Percentiles rank a stretch among this genome's conserved stretches.
These are phyloP conservation scores for Cryptus armator DNA, from an alignment of 2,888 invertebrate genomes.

Conservation along the genomic window DNA sequence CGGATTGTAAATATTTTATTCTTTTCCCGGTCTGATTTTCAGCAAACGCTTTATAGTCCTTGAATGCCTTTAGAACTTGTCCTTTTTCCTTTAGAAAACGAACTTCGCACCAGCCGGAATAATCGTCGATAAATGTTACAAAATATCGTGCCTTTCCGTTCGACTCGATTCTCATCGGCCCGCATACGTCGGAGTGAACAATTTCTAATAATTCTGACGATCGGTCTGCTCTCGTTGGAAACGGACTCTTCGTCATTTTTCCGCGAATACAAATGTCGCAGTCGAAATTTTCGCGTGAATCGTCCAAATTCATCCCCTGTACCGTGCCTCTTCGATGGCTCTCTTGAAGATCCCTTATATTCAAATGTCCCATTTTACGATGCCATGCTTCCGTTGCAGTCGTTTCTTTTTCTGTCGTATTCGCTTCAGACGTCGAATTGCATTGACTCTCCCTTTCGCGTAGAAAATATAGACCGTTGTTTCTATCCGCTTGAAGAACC, in stretches of 20 bases:
- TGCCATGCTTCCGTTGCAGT: slow-evolving; percentile 55
- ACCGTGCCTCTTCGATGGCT: slow-evolving; percentile 50
- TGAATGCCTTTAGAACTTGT: slow-evolving; percentile 68
- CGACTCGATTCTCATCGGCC: slow-evolving; percentile 69
- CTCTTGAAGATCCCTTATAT: slow-evolving; percentile 61
- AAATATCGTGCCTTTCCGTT: slow-evolving; percentile 69
- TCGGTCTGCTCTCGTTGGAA: slow-evolving; percentile 43
- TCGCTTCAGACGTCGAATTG: not conserved
- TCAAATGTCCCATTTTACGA: slow-evolving; percentile 65
- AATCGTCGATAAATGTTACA: slow-evolving; percentile 74
- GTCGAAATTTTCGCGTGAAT: slow-evolving; percentile 11
- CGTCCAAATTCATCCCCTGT: slow-evolving; percentile 34
- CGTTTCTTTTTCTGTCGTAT: not conserved
- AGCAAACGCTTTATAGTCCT: slow-evolving; percentile 64
- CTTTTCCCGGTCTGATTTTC: slow-evolving; percentile 69
- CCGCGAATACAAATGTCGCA: slow-evolving; percentile 61
- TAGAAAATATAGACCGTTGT: slow-evolving; percentile 44
- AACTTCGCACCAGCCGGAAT: slow-evolving; percentile 69
- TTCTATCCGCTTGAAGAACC: slow-evolving; percentile 46
- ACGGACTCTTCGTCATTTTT: slow-evolving; percentile 56
- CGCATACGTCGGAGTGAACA: slow-evolving; percentile 66
- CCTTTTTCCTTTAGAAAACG: slow-evolving; percentile 69
- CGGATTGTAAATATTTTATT: slow-evolving; percentile 69
- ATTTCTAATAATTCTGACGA: slow-evolving; percentile 48
- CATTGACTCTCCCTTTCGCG: slow-evolving; percentile 4